Percentiles rank a stretch among this genome's conserved stretches.
Evolutionary conservation across 2,888 invertebrate genomes (phyloP).

Genomic region (Catocala fraxini): DNA sequence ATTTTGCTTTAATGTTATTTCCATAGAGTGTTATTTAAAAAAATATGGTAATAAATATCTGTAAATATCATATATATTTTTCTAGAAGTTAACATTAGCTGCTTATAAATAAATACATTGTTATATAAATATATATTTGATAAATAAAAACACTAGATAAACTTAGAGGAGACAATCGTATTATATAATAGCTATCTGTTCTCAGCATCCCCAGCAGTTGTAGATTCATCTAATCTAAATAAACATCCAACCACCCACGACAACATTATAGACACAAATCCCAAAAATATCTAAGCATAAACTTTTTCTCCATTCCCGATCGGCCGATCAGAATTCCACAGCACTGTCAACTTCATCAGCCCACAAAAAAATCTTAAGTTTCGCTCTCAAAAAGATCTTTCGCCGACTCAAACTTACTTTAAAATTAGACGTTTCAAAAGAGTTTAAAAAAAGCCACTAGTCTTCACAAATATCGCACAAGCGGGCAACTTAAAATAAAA

Average conservation of each 20-base stretch:
- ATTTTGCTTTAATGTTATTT: too few relatives aligned
- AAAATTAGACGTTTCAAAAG: conserved; percentile 76
- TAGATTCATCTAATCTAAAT: not conserved
- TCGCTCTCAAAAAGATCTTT: conserved; percentile 55
- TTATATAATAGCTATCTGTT: too few relatives aligned
- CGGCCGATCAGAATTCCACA: conserved; percentile 52
- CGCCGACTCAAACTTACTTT: conserved; percentile 71
- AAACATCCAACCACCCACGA: not conserved
- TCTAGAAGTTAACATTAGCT: too few relatives aligned
- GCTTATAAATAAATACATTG: too few relatives aligned
- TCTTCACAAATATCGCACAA: conserved; percentile 85
- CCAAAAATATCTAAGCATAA: conserved; percentile 2
- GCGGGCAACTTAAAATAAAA: conserved; percentile 75
- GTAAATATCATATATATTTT: too few relatives aligned
- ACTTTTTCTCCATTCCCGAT: conserved; percentile 35
- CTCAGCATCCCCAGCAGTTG: too few relatives aligned
- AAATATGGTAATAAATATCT: too few relatives aligned
- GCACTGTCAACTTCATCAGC: conserved; percentile 66
- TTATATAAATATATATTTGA: too few relatives aligned
- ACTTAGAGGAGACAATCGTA: too few relatives aligned
- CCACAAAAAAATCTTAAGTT: conserved; percentile 34
- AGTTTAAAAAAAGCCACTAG: conserved; percentile 69
- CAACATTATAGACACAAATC: not conserved
- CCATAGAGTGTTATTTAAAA: too few relatives aligned
- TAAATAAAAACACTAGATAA: too few relatives aligned